These are phyloP conservation scores for Mionectes olivaceus DNA, from an alignment of 2,797 vertebrate species.

Conservation along the genomic window DNA sequence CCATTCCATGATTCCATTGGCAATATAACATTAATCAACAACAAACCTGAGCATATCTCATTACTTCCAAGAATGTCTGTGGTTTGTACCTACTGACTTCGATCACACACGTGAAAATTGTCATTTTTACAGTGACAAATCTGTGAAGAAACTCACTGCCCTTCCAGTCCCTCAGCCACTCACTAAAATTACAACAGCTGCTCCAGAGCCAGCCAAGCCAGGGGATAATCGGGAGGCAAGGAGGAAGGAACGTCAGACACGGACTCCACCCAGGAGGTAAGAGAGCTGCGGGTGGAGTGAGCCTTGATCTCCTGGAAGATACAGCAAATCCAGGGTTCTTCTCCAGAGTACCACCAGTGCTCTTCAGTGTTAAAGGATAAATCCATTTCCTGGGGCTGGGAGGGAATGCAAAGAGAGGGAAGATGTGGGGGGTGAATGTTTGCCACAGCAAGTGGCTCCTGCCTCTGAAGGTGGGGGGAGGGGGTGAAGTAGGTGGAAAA, in stretches of 20 bases:
- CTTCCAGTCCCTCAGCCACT: conserved; percentile 80
- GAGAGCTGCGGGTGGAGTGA: not conserved
- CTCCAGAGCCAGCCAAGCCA: conserved; percentile 82
- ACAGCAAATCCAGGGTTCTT: not conserved
- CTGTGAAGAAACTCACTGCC: conserved; percentile 83
- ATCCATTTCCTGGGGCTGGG: not conserved
- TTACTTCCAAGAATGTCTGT: accelerated
- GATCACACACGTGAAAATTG: not conserved
- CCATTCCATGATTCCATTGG: not conserved
- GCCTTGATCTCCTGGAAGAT: not conserved
- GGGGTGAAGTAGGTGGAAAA: not conserved
- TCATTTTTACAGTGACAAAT: conserved; percentile 83
- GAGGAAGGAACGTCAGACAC: conserved; percentile 88
- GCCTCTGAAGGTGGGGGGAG: not conserved
- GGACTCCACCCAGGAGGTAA: conserved; percentile 89
- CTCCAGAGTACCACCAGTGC: not conserved
- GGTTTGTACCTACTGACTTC: accelerated
- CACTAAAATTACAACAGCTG: conserved; percentile 73
- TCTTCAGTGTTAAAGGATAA: not conserved
- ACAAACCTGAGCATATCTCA: accelerated
- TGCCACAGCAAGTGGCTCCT: not conserved
- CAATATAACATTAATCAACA: accelerated
- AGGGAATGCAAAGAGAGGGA: not conserved
- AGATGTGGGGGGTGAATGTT: not conserved
- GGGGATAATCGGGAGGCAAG: conserved; percentile 86